Evolutionary conservation across 2,888 invertebrate genomes (phyloP), one percentile per base, ranked within the genome.

Genomic region (Ormia ochracea): DNA sequence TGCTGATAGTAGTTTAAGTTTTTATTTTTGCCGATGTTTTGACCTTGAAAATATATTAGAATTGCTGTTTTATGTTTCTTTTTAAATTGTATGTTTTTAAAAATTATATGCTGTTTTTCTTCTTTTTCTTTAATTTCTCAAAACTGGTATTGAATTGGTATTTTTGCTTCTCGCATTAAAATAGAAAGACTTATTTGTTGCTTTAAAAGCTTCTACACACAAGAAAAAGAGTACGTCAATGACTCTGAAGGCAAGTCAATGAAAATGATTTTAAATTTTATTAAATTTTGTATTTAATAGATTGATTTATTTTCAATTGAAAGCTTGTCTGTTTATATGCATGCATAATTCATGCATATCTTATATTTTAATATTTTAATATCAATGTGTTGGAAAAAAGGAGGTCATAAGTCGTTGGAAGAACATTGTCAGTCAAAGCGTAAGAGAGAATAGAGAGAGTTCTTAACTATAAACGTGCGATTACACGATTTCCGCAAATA

Each of bases 141-240:
- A 75, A 76, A 76, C 69, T 69, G 69, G 76, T 76, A 74, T 74
- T 74, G 65, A 17, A 54, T 72, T 52, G 43, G 61, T 72, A 23
- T 54, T 54, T 43, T 19, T 52, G 31, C 10, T 31, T 41, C 38
- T 61, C 21, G 19, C 33, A 54, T 56, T 54, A 23, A 56, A 73
- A 43, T 17, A 21, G n/a, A 52, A 52, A 54, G 28, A 59, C 61
- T 61, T 61, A 50, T 61, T 52, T 33, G 19, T 10, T 31, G 21
- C 31, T 54, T 54, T 12, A 43, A 68, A 54, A 54, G 28, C 38
- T 43, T 43, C 28, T 4, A 38, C 26, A 56, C 36, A 69, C 19
- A 48, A 26, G 17, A 45, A n/a, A 17, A 26, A 21, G 23, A 21
- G 45, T 43, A 56, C 33, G 61, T 56, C 65, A 65, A 56, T 56